Percentiles rank a stretch among this genome's conserved stretches.
These are phyloP conservation scores for Drosophila rubida DNA, from an alignment of 2,888 invertebrate species.

Conservation along the genomic window DNA sequence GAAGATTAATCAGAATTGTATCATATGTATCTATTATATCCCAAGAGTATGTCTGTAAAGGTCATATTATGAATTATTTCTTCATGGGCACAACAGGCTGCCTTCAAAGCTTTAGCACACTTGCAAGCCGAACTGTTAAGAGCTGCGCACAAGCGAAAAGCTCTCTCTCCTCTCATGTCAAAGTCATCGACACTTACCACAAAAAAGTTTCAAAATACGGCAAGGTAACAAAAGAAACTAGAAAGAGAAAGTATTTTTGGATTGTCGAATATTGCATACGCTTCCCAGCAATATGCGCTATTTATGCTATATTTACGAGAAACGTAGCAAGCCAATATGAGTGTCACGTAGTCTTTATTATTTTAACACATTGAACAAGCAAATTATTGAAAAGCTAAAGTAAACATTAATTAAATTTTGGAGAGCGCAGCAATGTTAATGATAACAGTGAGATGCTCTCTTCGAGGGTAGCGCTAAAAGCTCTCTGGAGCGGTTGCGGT, in stretches of 20 bases:
- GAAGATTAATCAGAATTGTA: too few relatives aligned
- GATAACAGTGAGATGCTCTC: not conserved
- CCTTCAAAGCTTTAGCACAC: constrained; percentile 41
- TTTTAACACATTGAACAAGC: not conserved
- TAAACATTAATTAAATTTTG: not conserved
- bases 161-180: constrained; percentile 20
- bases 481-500: constrained; percentile 63
- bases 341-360: not conserved
- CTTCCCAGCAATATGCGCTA: not conserved
- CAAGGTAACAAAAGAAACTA: constrained; percentile 39
- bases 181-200: constrained; percentile 16
- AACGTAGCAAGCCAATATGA: not conserved
- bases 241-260: constrained; percentile 25
- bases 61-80: constrained; percentile 12
- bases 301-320: not conserved
- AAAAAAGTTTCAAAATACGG: constrained; percentile 16
- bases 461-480: constrained; percentile 44
- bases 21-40: too few relatives aligned
- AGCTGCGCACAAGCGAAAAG: constrained; percentile 31
- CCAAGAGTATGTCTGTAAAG: constrained; percentile 24
- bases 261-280: constrained; percentile 9
- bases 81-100: constrained; percentile 35
- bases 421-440: not conserved
- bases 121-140: constrained; percentile 40
- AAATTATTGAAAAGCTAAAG: not conserved